Evolutionary conservation across 1,140 invertebrate genomes (phyloP), one percentile per base, ranked within the genome.

Genomic region (Zaprionus gabonicus): DNA sequence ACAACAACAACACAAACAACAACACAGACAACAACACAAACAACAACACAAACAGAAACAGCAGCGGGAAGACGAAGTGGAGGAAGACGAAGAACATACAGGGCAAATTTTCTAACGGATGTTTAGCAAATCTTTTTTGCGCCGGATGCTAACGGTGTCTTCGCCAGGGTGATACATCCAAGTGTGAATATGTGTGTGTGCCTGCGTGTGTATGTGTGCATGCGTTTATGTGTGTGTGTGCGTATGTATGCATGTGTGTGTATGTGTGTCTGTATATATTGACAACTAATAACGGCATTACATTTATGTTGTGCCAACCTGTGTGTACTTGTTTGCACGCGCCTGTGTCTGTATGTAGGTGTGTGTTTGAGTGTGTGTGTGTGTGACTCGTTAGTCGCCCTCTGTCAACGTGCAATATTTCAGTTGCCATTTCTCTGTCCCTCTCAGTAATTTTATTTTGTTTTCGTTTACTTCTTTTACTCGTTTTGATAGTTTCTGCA

Each of bases 211-310:
- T 66, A 25, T 57, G 41, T n/a, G 27, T 69, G 66, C 62, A 0
- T 6, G 36, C 20, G n/a, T 23, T 1, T 3, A 36, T 27, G 15
- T 34, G 23, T 38, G 28, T 66, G 25, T 51, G 41, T 20, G 66
- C 65, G 23, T 23, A 23, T 51, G 28, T 62, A 38, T 41, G 25
- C 55, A 53, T 57, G 57, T 65, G 53, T 34, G 23, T 38, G 38
- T 58, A 12, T 57, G 41, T n/a, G 34, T 69, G 66, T 70, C 46
- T 80, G 63, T 71, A 53, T 72, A 68, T 83, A 83, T 87, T 78
- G 84, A 87, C 81, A 87, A 90, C 84, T 87, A 87, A 87, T 87
- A 90, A 88, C 84, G 73, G 85, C 75, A 87, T 88, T 84, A 88
- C 85, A 87, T 84, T 90, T 87, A 84, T 90, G 84, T 76, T 79